A percentile compares a stretch with the other conserved stretches of the same genome.
phyloP scores from a whole-genome alignment of 2,797 vertebrate species.

The Catharus ustulatus region DNA sequence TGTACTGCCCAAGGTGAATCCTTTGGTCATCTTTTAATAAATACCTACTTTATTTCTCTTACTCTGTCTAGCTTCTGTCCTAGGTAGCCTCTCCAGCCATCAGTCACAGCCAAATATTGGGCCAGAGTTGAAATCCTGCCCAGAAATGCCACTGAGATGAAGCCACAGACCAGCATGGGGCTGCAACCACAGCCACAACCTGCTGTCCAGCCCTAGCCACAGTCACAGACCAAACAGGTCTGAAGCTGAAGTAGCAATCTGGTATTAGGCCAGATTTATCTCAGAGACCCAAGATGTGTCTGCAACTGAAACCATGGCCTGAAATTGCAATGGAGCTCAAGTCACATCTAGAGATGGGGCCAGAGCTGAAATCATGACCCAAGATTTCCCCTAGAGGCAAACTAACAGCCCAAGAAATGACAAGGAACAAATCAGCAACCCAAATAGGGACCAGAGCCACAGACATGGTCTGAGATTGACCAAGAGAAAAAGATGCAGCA shows the following conservation, averaged over 20 bases:
- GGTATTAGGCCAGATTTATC: neutral
- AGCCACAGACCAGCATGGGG: neutral
- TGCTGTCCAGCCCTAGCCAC: neutral
- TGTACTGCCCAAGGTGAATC: too few relatives aligned
- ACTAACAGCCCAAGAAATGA: neutral
- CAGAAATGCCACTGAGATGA: neutral
- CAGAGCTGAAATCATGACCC: neutral
- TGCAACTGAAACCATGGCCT: neutral
- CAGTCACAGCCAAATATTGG: neutral
- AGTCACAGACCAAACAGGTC: neutral
- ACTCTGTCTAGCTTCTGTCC: neutral
- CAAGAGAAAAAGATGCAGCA: neutral
- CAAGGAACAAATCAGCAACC: neutral
- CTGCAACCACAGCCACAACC: neutral
- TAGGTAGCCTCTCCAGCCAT: neutral
- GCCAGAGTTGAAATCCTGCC: neutral
- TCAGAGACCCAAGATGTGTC: neutral
- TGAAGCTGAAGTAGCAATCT: neutral
- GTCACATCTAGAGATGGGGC: neutral
- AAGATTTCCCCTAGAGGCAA: neutral
- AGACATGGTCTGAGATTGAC: neutral
- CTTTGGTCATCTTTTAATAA: neutral
- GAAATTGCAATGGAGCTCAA: neutral
- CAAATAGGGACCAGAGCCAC: neutral
- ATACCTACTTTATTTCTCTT: neutral